Base-by-base conservation (phyloP, 2,113 vertebrate species). In the Lasiurus cinereus region DNA sequence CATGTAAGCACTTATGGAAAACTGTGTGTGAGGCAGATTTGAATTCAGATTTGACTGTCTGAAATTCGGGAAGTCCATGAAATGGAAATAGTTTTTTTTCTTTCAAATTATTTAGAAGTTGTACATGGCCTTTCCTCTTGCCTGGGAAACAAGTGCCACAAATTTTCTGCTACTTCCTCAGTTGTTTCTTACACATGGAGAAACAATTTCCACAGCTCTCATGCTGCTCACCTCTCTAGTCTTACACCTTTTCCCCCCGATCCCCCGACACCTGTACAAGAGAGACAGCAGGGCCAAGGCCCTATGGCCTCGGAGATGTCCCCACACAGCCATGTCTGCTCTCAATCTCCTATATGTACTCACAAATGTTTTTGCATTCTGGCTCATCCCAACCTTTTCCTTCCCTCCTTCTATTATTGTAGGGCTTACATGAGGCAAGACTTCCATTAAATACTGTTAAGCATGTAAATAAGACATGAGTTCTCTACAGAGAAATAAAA, bases 21-120 rank as follows among this genome's bases (percentile, higher is more conserved):
- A 56, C 54, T 91, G 8, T 27, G 24, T 21, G 10, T 50, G 48
- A 74, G 54, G 72, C 43, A 79, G 36, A 82, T 95, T 76, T 83
- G 77, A 95, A 90, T 80, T 90, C 56, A 69, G 64, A 43, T 21
- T 36, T 93, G 48, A 83, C 62, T 80, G 12, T 56, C 18, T n/a
- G 48, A 50, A 89, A 77, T 91, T 72, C 59, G 22, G 21, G 16
- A 50, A 93, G 50, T 24, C 19, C 69, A 76, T 31, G 33, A 94
- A 78, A 88, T 70, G 31, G 79, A 78, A 72, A 46, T 31, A 59
- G 77, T 33, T 16, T 39, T 29, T 56, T 62, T 74, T 77, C n/a
- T 74, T 78, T 78, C 33, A 92, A 33, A 82, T 90, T 52, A 92
- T 87, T 95, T 46, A 77, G 72, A 90, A 73, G 50, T 73, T 46